These are phyloP conservation scores for Agriotes lineatus DNA, from an alignment of 2,888 invertebrate genomes.

Conservation along the genomic window DNA sequence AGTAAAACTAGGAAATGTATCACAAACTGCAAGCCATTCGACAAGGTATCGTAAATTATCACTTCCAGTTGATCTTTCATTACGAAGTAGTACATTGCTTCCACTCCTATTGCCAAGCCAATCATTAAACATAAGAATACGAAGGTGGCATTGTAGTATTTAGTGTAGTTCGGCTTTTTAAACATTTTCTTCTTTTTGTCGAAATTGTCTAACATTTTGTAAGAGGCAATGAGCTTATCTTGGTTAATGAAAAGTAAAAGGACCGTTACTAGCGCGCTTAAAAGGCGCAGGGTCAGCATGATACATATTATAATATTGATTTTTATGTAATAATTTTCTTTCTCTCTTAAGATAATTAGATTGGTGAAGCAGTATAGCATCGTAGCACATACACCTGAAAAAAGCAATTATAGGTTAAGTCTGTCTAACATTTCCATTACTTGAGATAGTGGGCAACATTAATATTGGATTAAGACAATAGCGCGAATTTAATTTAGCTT, in stretches of 20 bases:
- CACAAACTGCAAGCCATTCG: constrained; percentile 34
- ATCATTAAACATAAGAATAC: constrained; percentile 7
- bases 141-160: neutral
- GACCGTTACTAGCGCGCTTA: constrained; percentile 27
- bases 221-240: constrained; percentile 14
- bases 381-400: constrained; percentile 22
- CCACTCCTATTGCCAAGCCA: constrained; percentile 14
- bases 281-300: constrained; percentile 12
- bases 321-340: constrained; percentile 18
- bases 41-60: constrained; percentile 16
- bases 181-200: constrained; percentile 29
- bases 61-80: constrained; percentile 7
- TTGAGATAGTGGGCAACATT: too few relatives aligned
- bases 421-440: too few relatives aligned
- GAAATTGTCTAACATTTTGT: constrained; percentile 22
- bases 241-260: constrained; percentile 23
- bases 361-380: constrained; percentile 24
- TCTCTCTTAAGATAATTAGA: constrained; percentile 10
- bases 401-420: neutral
- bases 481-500: too few relatives aligned
- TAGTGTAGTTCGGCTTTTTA: constrained; percentile 12
- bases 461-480: too few relatives aligned
- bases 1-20: constrained; percentile 29
- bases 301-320: constrained; percentile 20
- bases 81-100: constrained; percentile 13